These are phyloP conservation scores for Xyrichtys novacula DNA, from an alignment of 2,797 vertebrate genomes.

Conservation along the genomic window DNA sequence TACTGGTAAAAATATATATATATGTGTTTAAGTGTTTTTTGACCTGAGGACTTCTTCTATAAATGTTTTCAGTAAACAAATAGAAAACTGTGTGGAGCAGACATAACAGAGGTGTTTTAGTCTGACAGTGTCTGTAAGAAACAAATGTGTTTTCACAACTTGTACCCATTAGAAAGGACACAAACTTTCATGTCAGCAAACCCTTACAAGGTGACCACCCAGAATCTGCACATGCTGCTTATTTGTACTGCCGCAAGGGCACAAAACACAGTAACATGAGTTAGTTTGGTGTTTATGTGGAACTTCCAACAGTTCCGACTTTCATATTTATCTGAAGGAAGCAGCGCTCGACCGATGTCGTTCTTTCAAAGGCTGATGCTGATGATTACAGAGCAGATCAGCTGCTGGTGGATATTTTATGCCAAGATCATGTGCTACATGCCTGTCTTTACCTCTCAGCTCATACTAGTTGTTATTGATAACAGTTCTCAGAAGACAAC, in stretches of 20 bases:
- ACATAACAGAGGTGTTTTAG: background rate
- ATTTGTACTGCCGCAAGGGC: constrained; percentile 42
- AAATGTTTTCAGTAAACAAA: background rate
- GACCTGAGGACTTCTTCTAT: constrained; percentile 5
- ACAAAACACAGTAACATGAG: background rate
- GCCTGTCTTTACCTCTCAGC: too few relatives aligned
- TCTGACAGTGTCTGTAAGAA: constrained; percentile 6
- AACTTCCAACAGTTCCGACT: background rate
- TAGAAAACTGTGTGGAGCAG: background rate
- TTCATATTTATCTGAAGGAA: too few relatives aligned
- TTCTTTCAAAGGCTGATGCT: too few relatives aligned
- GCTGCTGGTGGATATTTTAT: too few relatives aligned
- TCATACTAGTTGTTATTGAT: too few relatives aligned
- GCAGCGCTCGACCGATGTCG: too few relatives aligned
- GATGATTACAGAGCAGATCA: too few relatives aligned
- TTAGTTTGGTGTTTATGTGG: background rate
- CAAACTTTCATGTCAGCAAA: constrained; percentile 40
- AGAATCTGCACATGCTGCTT: constrained; percentile 37
- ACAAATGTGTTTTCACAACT: constrained; percentile 24
- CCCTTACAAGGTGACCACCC: constrained; percentile 41
- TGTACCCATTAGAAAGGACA: constrained; percentile 15
- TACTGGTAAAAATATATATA: too few relatives aligned
- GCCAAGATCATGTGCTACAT: too few relatives aligned
- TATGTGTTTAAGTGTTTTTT: too few relatives aligned
- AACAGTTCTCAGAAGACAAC: too few relatives aligned